phyloP scores from a whole-genome alignment of 2,797 vertebrate species.

The Limnodromus scolopaceus region DNA sequence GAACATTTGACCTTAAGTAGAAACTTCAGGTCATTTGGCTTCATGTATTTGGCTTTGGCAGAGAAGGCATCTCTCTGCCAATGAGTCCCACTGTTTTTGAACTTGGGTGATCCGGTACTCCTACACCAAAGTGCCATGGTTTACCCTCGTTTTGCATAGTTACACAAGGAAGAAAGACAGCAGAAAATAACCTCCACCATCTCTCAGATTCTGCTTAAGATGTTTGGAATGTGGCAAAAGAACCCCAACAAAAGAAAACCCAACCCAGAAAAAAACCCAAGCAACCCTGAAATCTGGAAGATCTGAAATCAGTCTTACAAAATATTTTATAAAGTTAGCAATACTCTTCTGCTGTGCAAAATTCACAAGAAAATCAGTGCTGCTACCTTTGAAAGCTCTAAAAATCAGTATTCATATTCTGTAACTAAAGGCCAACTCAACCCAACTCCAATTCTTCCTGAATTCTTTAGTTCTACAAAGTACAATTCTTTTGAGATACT shows the following conservation, averaged over 20 bases:
- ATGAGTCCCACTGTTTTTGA: background rate
- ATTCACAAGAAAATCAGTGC: slow-evolving; percentile 48
- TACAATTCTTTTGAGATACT: background rate
- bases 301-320: slow-evolving; percentile 8
- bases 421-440: background rate
- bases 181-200: background rate
- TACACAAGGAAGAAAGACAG: slow-evolving; percentile 9
- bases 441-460: background rate
- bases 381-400: background rate
- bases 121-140: background rate
- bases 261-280: background rate
- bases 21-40: slow-evolving; percentile 44
- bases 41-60: slow-evolving; percentile 2
- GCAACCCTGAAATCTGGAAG: slow-evolving; percentile 10
- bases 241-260: background rate
- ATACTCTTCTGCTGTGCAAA: slow-evolving; percentile 35
- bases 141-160: slow-evolving; percentile 57
- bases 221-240: background rate
- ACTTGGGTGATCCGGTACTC: background rate
- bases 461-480: background rate
- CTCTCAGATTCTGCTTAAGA: background rate
- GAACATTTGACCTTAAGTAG: background rate
- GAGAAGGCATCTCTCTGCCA: slow-evolving; percentile 29
- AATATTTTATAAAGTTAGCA: slow-evolving; percentile 28
- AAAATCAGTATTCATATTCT: background rate